Evolutionary conservation across 2,888 invertebrate species (phyloP).

Genomic region (Mactromeris polynyma): DNA sequence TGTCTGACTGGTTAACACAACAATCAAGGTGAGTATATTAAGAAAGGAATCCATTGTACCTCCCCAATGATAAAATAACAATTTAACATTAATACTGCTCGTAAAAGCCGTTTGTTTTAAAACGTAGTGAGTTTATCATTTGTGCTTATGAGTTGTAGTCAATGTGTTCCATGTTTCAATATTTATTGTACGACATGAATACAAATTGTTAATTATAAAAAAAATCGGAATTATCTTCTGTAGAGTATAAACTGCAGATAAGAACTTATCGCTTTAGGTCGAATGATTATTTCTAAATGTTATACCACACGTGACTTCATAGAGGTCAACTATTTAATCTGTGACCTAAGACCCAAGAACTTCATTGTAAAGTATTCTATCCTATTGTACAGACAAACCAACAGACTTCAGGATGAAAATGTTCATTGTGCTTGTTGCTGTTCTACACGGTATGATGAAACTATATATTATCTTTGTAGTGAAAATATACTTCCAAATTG

Average conservation of each 20-base stretch:
- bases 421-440: not conserved
- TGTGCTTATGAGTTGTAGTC: no score
- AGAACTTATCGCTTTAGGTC: not conserved
- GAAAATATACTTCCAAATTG: not conserved
- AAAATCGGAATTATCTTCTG: no score
- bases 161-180: no score
- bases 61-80: no score
- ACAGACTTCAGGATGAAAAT: not conserved
- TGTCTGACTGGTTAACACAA: no score
- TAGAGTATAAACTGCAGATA: not conserved
- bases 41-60: no score
- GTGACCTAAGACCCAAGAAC: not conserved
- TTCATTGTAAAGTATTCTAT: not conserved
- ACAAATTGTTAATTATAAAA: no score
- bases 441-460: not conserved
- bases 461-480: not conserved
- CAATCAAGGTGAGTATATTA: no score
- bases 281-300: not conserved
- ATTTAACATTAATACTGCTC: no score
- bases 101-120: no score
- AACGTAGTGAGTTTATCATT: no score
- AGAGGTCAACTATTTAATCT: not conserved
- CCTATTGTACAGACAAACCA: not conserved
- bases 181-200: no score
- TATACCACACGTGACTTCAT: not conserved